Conservation (phyloP, 1,140 invertebrate species). For the Berghia stephanieae region DNA sequence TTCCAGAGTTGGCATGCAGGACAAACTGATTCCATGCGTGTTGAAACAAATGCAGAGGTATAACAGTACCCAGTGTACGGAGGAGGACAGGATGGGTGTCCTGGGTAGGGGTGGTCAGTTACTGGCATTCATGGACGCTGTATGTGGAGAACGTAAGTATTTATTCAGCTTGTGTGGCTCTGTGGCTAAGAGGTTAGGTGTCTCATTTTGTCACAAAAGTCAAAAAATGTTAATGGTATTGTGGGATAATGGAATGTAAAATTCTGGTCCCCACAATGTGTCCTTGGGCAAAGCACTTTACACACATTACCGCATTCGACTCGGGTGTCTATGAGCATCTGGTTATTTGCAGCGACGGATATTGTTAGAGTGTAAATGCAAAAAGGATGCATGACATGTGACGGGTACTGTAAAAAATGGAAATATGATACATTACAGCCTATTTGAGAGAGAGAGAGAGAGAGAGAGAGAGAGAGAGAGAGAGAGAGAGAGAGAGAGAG, state of each 20-base stretch:
- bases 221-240: background rate
- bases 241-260: background rate
- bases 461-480: background rate
- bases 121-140: conserved; percentile 29
- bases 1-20: background rate
- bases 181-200: background rate
- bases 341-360: background rate
- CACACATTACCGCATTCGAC: no score
- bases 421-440: no score
- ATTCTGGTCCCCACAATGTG: no score
- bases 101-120: conserved; percentile 21
- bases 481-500: no score
- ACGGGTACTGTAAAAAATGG: no score
- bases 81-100: conserved; percentile 20
- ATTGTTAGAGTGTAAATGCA: no score
- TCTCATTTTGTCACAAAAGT: no score
- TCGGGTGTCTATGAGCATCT: background rate
- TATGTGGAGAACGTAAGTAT: conserved; percentile 26
- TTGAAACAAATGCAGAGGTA: conserved; percentile 19
- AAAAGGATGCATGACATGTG: background rate
- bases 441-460: background rate
- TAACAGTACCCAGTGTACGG: conserved; percentile 20
- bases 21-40: conserved; percentile 14
- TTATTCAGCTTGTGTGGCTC: no score
- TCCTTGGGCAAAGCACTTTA: no score